Conservation (phyloP, 1,140 invertebrate genomes). For the Condylostylus longicornis region DNA sequence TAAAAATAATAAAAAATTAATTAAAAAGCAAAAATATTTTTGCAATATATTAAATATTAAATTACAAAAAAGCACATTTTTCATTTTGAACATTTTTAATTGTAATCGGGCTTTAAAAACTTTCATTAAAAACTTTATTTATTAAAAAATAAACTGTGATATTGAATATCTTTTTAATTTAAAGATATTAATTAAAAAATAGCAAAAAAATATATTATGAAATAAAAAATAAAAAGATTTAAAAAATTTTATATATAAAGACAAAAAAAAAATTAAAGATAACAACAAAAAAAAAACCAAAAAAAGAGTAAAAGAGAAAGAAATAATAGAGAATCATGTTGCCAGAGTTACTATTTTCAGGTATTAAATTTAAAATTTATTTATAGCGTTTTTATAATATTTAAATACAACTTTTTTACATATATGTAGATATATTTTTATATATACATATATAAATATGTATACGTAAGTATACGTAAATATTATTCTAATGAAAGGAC, state of each 20-base stretch:
- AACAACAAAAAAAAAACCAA: background rate
- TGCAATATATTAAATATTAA: too few relatives aligned
- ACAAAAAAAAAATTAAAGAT: conserved; percentile 4
- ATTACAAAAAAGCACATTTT: too few relatives aligned
- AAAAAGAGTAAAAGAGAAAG: background rate
- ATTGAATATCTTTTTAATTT: background rate
- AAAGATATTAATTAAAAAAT: background rate
- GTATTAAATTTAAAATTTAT: conserved; percentile 4
- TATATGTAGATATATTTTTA: conserved; percentile 1
- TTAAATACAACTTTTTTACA: background rate
- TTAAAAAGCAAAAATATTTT: too few relatives aligned
- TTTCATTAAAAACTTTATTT: too few relatives aligned
- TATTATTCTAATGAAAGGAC: background rate
- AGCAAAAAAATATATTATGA: background rate
- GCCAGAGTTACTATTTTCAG: conserved; percentile 8
- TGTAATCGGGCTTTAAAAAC: too few relatives aligned
- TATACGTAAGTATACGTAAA: too few relatives aligned
- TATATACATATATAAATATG: too few relatives aligned
- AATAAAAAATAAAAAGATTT: background rate
- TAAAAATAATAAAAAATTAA: too few relatives aligned
- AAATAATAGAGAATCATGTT: conserved; percentile 4
- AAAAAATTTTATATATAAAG: conserved; percentile 2
- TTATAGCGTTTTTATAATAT: background rate
- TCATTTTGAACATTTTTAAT: too few relatives aligned
- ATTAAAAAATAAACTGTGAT: conserved; percentile 4